Percentiles rank a stretch among this genome's conserved stretches.
Conservation (phyloP, 2,113 vertebrate genomes). For the Nothoprocta perdicaria region DNA sequence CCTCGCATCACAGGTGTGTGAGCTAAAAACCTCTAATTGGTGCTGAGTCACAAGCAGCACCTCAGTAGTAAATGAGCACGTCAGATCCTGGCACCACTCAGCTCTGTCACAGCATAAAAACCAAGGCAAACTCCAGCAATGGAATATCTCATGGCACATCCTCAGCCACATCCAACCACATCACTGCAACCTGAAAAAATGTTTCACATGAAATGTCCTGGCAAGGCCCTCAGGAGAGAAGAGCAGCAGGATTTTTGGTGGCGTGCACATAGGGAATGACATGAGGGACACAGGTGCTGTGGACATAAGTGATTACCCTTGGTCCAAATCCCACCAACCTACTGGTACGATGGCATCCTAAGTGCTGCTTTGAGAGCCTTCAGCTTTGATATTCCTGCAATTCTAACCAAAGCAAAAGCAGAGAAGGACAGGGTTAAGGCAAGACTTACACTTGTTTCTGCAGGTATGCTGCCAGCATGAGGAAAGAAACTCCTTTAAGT, state of each 20-base stretch:
- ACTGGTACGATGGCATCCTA: rapidly evolving
- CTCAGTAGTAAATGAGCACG: neutral
- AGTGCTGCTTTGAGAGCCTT: rapidly evolving
- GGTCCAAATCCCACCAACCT: rapidly evolving
- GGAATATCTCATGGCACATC: rapidly evolving
- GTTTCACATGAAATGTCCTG: rapidly evolving
- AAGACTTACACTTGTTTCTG: neutral
- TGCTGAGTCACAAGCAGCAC: neutral
- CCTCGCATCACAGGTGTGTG: neutral
- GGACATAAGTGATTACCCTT: rapidly evolving
- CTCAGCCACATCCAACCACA: neutral
- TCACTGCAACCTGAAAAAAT: rapidly evolving
- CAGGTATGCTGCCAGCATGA: neutral
- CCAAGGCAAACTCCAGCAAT: neutral
- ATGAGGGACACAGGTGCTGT: neutral
- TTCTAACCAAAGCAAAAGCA: neutral
- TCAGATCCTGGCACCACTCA: neutral
- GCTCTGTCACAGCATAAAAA: neutral
- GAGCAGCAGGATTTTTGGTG: neutral
- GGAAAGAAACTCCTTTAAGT: neutral
- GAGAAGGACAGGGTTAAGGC: neutral
- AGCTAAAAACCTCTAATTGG: neutral
- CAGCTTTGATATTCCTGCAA: rapidly evolving
- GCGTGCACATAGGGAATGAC: neutral
- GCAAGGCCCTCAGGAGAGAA: rapidly evolving